Base-by-base conservation (phyloP, 2,113 vertebrate genomes). In the Nycticorax nycticorax region DNA sequence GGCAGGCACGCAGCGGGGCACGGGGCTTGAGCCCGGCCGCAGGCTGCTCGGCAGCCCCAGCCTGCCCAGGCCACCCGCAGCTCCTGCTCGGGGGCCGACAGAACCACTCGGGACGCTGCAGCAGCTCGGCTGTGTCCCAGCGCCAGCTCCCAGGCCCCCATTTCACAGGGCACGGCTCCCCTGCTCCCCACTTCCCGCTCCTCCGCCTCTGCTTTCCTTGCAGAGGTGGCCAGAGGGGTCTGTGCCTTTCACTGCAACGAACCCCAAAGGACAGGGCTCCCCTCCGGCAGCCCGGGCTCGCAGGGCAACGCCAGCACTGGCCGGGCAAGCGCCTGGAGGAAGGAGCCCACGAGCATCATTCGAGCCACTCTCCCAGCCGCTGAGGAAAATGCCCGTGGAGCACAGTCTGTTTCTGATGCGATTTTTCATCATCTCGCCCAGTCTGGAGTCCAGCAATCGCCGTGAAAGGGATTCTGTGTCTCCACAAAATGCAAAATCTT, bases 401-500 rank as follows among this genome's bases (percentile, higher is more conserved):
- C 18, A 17, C 56, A 10, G 43, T 2, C 60, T 43, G 1, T 23
- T 78, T 35, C 80, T 60, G 56, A 50, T 3, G 74, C 5, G 48
- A 79, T 68, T 82, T 85, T 89, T 88, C 87, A 72, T 73, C 39
- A 9, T 59, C 63, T n/a, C 2, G 0, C 80, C 73, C 59, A 17
- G 86, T 14, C 82, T 41, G 6, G 63, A 85, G 91, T 22, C 85
- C 41, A 76, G 6, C 79, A 57, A 69, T 64, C 1, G 3, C 69
- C 56, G 33, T 16, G 81, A 85, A 89, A 89, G 57, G 56, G 57
- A 92, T 91, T 76, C 76, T 64, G 60, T 71, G 89, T 92, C 89
- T 96, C 80, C 68, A 71, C 68, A 81, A 94, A 93, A 96, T 53
- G 82, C 81, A 94, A 88, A 96, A 96, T 91, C 96, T 96, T 96